These are phyloP conservation scores for Aphelenchoides fujianensis DNA, from an alignment of 1,140 invertebrate species.

Conservation along the genomic window DNA sequence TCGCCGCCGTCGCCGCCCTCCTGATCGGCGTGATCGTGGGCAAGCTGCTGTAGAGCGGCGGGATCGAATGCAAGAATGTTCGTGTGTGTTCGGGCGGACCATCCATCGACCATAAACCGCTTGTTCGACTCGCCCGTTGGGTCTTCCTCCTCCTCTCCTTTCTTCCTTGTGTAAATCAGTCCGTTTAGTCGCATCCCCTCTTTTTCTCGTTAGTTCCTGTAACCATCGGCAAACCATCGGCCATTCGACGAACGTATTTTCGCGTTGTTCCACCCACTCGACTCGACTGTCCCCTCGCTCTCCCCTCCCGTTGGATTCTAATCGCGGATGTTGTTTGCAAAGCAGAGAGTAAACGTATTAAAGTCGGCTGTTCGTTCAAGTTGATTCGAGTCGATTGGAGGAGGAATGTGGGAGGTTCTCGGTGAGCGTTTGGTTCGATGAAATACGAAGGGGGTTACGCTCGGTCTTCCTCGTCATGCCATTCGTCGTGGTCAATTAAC, in stretches of 20 bases:
- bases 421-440: too few relatives aligned
- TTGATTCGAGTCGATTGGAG: too few relatives aligned
- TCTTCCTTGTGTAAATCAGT: neutral
- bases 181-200: neutral
- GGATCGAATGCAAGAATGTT: neutral
- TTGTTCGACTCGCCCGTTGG: neutral
- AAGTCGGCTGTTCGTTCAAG: too few relatives aligned
- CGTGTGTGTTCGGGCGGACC: neutral
- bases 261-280: neutral
- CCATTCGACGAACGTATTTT: neutral
- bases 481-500: too few relatives aligned
- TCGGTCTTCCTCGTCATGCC: too few relatives aligned
- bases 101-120: neutral
- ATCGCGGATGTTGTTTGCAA: neutral
- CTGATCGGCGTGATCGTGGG: conserved; percentile 41
- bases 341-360: too few relatives aligned
- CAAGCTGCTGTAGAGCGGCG: conserved; percentile 33
- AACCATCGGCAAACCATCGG: neutral
- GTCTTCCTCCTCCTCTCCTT: neutral
- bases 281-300: neutral
- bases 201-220: neutral
- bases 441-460: too few relatives aligned
- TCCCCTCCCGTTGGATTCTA: neutral
- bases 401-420: too few relatives aligned
- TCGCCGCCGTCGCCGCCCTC: conserved; percentile 35